phyloP scores from a whole-genome alignment of 1,140 invertebrate species.

The Lasioglossum baleicum region DNA sequence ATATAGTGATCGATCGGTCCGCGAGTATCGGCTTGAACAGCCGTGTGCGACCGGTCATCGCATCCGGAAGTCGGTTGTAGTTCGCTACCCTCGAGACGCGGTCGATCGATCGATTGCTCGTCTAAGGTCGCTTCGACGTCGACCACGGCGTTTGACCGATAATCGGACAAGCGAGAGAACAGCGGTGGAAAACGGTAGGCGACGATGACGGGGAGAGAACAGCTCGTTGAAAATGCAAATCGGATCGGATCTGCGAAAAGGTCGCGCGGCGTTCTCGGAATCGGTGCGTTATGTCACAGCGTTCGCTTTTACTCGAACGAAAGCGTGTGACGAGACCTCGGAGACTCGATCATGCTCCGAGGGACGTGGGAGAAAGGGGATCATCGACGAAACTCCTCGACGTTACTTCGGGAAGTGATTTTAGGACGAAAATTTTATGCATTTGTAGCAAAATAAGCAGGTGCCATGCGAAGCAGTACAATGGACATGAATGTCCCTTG shows the following conservation, averaged over 20 bases:
- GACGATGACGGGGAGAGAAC: not conserved
- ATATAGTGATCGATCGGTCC: not conserved
- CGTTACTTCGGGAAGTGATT: too few species aligned
- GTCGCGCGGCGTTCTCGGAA: not conserved
- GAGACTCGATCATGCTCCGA: not conserved
- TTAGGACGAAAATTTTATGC: too few species aligned
- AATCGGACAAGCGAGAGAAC: not conserved
- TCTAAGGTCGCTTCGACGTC: conserved; percentile 9
- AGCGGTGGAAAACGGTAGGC: too few species aligned
- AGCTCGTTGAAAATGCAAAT: conserved; percentile 1
- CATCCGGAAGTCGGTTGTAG: not conserved
- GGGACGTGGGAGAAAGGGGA: too few species aligned
- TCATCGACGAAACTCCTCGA: too few species aligned
- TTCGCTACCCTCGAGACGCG: conserved; percentile 11
- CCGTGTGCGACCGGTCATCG: not conserved
- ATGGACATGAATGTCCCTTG: too few species aligned
- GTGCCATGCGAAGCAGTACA: too few species aligned
- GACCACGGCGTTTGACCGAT: not conserved
- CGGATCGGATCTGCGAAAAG: not conserved
- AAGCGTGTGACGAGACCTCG: not conserved
- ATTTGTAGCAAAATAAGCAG: too few species aligned
- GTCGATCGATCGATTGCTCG: conserved; percentile 18
- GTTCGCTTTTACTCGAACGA: conserved; percentile 2
- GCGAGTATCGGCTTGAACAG: not conserved
- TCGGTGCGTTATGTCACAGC: conserved; percentile 3